Evolutionary conservation across 2,797 vertebrate species (phyloP), one percentile per base, ranked within the genome.

Genomic region (Sebastes miniatus): DNA sequence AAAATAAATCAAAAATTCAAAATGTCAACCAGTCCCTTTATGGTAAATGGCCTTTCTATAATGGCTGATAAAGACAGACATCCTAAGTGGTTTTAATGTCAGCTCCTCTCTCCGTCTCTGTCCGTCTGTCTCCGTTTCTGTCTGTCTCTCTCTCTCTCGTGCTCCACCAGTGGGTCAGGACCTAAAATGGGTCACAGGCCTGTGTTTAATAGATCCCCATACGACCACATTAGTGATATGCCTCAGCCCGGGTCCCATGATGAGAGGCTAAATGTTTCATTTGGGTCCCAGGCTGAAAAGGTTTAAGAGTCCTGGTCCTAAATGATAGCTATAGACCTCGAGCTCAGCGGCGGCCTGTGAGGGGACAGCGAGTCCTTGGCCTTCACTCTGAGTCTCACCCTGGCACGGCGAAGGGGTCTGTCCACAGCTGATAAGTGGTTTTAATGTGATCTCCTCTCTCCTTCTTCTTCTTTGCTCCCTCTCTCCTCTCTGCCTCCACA

Each of bases 401-500:
- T 81, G 86, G 88, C 91, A 85, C 90, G 79, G 82, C 18, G 76
- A 87, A 73, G 79, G 63, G 36, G 88, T 92, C 92, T 94, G 94
- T 88, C 89, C 82, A 29, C n/a, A 16, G 84, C 91, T 95, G 94
- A 95, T 95, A 94, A 95, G 87, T 91, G 91, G 92, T 87, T 92
- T 94, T 93, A 93, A 93, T 92, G 87, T 90, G 89, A 92, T 89
- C 90, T 83, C 76, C 79, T 87, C 84, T 81, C 62, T 79, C 56
- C 61, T 79, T 43, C 59, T 56, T 85, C 67, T 54, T 65, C 76
- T 79, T 72, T 71, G 64, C 70, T 72, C 76, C 76, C 79, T 77
- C 83, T 72, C 78, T 76, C 56, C 66, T 68, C 67, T 58, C 72
- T 43, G 34, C 72, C 66, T 78, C 67, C 43, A 52, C 84, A 54